These are phyloP conservation scores for Hylomyscus alleni DNA, from an alignment of 2,797 vertebrate genomes.

Conservation along the genomic window DNA sequence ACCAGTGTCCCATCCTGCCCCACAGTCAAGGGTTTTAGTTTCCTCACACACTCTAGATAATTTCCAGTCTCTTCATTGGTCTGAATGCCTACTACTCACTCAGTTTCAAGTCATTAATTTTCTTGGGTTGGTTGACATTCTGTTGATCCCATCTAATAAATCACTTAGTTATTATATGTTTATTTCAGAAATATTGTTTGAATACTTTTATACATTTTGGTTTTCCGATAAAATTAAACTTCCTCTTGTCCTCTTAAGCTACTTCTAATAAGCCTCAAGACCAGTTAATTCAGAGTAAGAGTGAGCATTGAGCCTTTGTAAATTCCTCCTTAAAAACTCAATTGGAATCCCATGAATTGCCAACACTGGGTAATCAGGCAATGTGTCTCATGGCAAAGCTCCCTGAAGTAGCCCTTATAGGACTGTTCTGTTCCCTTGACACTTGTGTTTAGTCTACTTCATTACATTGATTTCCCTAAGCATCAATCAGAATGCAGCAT, in stretches of 20 bases:
- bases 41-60: background rate
- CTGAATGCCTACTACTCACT: no score
- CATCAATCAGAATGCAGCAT: background rate
- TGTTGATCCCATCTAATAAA: background rate
- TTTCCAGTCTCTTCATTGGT: background rate
- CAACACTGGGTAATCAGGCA: background rate
- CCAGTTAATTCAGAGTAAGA: background rate
- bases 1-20: no score
- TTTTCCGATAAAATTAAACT: background rate
- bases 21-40: background rate
- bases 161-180: background rate
- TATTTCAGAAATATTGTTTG: background rate
- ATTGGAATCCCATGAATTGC: background rate
- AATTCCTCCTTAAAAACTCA: background rate
- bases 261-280: background rate
- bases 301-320: background rate
- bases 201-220: background rate
- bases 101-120: background rate
- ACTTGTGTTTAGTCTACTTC: background rate
- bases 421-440: background rate
- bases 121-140: background rate
- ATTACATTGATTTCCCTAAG: background rate
- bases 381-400: background rate
- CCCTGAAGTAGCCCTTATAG: background rate
- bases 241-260: background rate